Conservation (phyloP, 2,797 vertebrate species). For the Neosilurus hyrtlii region DNA sequence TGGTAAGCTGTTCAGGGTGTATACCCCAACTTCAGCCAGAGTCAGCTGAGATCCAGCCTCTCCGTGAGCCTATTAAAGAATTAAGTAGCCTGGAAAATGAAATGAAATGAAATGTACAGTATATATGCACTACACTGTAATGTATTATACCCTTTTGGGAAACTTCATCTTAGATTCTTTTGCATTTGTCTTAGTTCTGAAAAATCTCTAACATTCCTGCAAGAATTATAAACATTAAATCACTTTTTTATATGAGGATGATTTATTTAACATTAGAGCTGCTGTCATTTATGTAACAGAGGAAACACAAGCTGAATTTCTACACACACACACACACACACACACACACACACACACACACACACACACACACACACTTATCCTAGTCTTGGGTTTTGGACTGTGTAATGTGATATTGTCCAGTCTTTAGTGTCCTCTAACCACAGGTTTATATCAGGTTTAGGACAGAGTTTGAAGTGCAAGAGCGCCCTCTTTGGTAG, state of each 20-base stretch:
- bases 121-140: too few relatives aligned
- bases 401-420: neutral
- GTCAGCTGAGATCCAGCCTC: too few relatives aligned
- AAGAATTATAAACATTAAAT: neutral
- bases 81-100: too few relatives aligned
- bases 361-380: neutral
- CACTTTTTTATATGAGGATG: neutral
- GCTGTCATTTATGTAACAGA: neutral
- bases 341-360: neutral
- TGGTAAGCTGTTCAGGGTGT: too few relatives aligned
- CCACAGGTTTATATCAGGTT: constrained; percentile 18
- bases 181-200: neutral
- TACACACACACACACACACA: neutral
- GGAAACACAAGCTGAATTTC: neutral
- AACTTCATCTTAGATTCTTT: too few relatives aligned
- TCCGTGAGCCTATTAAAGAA: too few relatives aligned
- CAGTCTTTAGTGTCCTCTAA: constrained; percentile 1
- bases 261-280: neutral
- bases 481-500: constrained; percentile 47
- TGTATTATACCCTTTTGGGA: too few relatives aligned
- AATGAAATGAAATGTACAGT: too few relatives aligned
- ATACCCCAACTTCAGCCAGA: too few relatives aligned
- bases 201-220: neutral
- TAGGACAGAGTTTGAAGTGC: constrained; percentile 6
- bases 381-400: neutral